A percentile compares a stretch with the other conserved stretches of the same genome.
These are phyloP conservation scores for Rhynchonycteris naso DNA, from an alignment of 2,797 vertebrate species.

Conservation along the genomic window DNA sequence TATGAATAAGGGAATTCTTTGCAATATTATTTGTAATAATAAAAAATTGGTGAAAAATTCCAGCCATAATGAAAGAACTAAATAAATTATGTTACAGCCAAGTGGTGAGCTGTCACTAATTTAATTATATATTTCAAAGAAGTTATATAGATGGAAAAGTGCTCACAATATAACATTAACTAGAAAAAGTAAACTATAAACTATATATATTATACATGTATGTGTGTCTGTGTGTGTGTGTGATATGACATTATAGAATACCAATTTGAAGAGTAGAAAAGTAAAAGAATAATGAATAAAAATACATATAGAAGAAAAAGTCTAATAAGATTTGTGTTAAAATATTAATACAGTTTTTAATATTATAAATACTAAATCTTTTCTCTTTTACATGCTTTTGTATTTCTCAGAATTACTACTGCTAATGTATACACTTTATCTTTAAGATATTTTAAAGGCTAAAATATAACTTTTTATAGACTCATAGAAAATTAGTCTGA, in stretches of 20 bases:
- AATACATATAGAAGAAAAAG: background rate
- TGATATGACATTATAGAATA: background rate
- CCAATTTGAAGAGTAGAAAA: background rate
- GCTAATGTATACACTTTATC: background rate
- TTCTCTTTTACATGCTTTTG: background rate
- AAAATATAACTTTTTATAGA: background rate
- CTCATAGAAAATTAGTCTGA: background rate
- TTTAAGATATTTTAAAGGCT: slow-evolving; percentile 1
- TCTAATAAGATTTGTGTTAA: background rate
- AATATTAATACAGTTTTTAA: slow-evolving; percentile 38
- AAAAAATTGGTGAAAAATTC: slow-evolving; percentile 45
- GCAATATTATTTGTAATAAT: slow-evolving; percentile 10
- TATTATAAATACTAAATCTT: background rate
- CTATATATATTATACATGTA: background rate
- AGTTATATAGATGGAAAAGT: background rate
- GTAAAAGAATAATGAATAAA: background rate
- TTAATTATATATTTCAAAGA: slow-evolving; percentile 2
- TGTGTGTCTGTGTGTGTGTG: no score
- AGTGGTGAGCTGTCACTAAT: background rate
- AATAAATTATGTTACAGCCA: background rate
- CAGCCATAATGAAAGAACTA: slow-evolving; percentile 18
- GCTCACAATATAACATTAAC: background rate
- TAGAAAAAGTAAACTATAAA: background rate
- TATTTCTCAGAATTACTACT: background rate
- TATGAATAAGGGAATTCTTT: slow-evolving; percentile 48